Percentiles rank a stretch among this genome's conserved stretches.
Conservation (phyloP, 2,797 vertebrate genomes). For the Salarias fasciatus region DNA sequence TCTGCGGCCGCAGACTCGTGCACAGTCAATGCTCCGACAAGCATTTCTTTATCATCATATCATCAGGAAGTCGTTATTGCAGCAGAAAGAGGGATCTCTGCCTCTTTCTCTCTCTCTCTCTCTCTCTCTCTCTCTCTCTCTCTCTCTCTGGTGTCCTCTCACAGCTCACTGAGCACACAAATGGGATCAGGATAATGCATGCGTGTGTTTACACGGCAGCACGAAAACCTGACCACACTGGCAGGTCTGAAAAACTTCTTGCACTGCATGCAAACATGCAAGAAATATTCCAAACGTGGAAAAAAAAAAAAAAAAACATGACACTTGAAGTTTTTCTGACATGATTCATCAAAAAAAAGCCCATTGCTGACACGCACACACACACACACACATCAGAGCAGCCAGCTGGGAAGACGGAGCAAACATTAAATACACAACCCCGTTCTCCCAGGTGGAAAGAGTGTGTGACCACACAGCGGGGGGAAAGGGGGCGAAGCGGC, state of each 20-base stretch:
- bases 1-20: too few relatives aligned
- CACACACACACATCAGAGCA: slow-evolving; percentile 34
- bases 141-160: slow-evolving; percentile 53
- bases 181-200: slow-evolving; percentile 17
- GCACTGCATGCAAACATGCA: too few relatives aligned
- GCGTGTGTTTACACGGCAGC: slow-evolving; percentile 12
- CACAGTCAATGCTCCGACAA: slow-evolving; percentile 21
- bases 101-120: slow-evolving; percentile 45
- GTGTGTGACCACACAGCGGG: slow-evolving; percentile 52
- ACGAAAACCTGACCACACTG: slow-evolving; percentile 3
- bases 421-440: slow-evolving; percentile 49
- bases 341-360: too few relatives aligned
- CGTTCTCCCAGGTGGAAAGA: slow-evolving; percentile 62
- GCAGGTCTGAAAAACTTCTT: too few relatives aligned
- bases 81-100: slow-evolving; percentile 60
- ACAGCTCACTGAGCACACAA: slow-evolving; percentile 51
- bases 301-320: too few relatives aligned
- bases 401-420: slow-evolving; percentile 57
- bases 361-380: background rate
- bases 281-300: too few relatives aligned
- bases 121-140: slow-evolving; percentile 64
- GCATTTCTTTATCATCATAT: slow-evolving; percentile 41
- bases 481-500: slow-evolving; percentile 9
- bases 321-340: too few relatives aligned
- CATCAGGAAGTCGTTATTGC: slow-evolving; percentile 62